Evolutionary conservation across 1,140 invertebrate species (phyloP).

Genomic region (Nephila pilipes): DNA sequence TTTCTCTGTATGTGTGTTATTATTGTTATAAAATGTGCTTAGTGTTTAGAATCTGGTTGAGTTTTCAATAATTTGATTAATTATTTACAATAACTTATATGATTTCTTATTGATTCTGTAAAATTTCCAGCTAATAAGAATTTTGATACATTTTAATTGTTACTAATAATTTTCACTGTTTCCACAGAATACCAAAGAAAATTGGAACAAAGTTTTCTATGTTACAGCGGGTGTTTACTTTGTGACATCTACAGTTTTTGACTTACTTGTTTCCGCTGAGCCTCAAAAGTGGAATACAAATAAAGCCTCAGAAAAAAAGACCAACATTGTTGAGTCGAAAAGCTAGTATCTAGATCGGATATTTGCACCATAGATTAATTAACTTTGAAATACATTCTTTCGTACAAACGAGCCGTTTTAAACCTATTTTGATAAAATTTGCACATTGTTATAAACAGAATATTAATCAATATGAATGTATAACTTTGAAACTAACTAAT

Average conservation of each 20-base stretch:
- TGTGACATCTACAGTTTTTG: slow-evolving; percentile 85
- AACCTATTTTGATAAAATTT: no score
- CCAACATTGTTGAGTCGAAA: not conserved
- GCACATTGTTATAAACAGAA: no score
- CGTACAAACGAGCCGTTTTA: no score
- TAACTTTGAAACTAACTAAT: no score
- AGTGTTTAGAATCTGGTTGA: no score
- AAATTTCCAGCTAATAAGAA: not conserved
- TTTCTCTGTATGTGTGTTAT: no score
- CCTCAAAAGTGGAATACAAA: slow-evolving; percentile 42
- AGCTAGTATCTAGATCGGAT: not conserved
- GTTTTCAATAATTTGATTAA: no score
- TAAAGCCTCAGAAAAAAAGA: not conserved
- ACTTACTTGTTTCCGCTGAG: slow-evolving; percentile 56
- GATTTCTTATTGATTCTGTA: not conserved
- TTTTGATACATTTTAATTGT: not conserved
- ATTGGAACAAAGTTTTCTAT: slow-evolving; percentile 80
- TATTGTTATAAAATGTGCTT: no score
- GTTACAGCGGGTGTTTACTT: slow-evolving; percentile 80
- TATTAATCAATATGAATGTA: no score
- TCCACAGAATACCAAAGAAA: slow-evolving; percentile 78
- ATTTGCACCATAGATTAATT: no score
- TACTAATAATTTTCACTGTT: not conserved
- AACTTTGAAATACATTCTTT: no score
- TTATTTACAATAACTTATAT: no score